phyloP scores from a whole-genome alignment of 2,113 vertebrate genomes.

The Haplochromis vanheusdeni region DNA sequence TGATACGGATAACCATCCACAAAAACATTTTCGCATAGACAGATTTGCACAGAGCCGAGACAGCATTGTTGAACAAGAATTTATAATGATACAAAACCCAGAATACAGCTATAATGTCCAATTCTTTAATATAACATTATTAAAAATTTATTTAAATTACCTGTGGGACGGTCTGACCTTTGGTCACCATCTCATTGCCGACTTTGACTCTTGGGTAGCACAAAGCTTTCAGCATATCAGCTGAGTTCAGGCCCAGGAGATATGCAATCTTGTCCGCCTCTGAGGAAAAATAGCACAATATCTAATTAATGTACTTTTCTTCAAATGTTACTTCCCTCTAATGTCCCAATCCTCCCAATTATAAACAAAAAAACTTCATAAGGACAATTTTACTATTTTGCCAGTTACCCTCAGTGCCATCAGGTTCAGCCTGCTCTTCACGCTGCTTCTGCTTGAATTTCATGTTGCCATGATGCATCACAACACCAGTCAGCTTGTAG shows the following conservation, averaged over 20 bases:
- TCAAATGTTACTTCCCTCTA: background rate
- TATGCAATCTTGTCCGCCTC: no score
- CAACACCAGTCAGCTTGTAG: slow-evolving; percentile 84
- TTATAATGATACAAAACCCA: background rate
- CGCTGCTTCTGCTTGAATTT: slow-evolving; percentile 64
- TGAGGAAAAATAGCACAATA: background rate
- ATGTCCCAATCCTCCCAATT: background rate
- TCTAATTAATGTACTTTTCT: background rate
- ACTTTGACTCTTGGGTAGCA: background rate
- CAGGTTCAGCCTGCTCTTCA: slow-evolving; percentile 64
- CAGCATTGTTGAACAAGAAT: slow-evolving; percentile 40
- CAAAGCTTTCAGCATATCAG: background rate
- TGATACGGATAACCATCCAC: slow-evolving; percentile 66
- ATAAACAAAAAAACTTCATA: background rate
- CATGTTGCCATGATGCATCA: slow-evolving; percentile 71
- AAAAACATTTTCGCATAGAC: slow-evolving; percentile 77
- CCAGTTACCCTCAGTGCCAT: slow-evolving; percentile 24
- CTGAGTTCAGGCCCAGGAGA: background rate
- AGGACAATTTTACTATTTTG: background rate
- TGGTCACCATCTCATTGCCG: background rate
- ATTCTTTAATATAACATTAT: background rate
- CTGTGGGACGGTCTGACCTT: background rate
- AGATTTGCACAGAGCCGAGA: slow-evolving; percentile 66
- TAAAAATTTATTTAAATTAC: background rate
- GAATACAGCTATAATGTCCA: background rate